Evolutionary conservation across 1,140 invertebrate species (phyloP).

Genomic region (Drosophila parvula): DNA sequence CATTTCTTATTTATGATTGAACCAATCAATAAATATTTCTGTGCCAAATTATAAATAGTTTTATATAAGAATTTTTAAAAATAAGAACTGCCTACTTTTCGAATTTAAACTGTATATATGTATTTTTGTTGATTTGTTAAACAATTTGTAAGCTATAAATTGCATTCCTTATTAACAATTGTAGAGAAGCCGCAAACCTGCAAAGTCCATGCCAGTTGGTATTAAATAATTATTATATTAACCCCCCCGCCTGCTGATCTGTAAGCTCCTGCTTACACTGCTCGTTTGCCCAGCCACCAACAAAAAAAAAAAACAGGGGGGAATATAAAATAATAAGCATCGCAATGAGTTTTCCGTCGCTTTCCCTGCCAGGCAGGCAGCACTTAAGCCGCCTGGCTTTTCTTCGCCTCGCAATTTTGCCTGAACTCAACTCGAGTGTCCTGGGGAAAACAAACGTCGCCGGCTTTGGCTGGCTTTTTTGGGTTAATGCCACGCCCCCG

Average conservation of each 20-base stretch:
- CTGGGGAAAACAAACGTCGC: conserved; percentile 56
- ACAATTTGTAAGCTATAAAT: too few relatives aligned
- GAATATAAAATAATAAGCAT: conserved; percentile 41
- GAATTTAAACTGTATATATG: too few relatives aligned
- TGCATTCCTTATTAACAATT: not conserved
- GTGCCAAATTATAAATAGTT: not conserved
- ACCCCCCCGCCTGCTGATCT: not conserved
- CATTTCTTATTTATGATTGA: not conserved
- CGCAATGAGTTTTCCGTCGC: conserved; percentile 37
- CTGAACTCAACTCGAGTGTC: conserved; percentile 34
- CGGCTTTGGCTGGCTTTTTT: conserved; percentile 52
- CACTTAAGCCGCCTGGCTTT: conserved; percentile 43
- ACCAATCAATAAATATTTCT: not conserved
- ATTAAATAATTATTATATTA: conserved; percentile 8
- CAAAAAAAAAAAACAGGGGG: not conserved
- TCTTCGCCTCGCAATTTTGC: conserved; percentile 42
- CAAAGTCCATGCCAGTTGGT: not conserved
- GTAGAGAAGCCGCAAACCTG: not conserved
- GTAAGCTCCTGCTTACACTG: conserved; percentile 21
- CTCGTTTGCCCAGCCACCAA: not conserved
- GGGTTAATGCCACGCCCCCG: conserved; percentile 60
- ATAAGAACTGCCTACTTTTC: too few relatives aligned
- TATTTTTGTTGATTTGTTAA: too few relatives aligned
- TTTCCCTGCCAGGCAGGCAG: conserved; percentile 6
- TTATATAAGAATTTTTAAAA: too few relatives aligned